These are phyloP conservation scores for Candidula unifasciata DNA, from an alignment of 2,888 invertebrate species.

Conservation along the genomic window DNA sequence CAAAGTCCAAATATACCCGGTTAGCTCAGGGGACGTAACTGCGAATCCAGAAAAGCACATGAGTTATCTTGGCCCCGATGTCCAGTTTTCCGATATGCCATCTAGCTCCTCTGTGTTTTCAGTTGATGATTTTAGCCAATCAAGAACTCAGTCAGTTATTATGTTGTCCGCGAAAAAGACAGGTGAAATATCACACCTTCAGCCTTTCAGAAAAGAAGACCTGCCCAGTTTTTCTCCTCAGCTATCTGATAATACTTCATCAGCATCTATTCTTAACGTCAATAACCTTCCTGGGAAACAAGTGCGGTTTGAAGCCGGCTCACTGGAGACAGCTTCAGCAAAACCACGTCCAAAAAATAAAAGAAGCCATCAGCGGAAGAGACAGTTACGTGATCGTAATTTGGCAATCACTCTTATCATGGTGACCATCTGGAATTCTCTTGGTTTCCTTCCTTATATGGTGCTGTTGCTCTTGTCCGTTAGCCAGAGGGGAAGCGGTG, in stretches of 20 bases:
- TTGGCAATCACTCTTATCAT: slow-evolving; percentile 18
- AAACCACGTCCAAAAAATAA: neutral
- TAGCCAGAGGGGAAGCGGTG: neutral
- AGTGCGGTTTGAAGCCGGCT: neutral
- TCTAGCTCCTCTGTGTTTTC: neutral
- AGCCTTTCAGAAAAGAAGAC: neutral
- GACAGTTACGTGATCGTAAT: neutral
- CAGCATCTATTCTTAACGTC: neutral
- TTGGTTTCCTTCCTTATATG: slow-evolving; percentile 25
- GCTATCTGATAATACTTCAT: neutral
- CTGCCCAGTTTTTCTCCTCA: neutral
- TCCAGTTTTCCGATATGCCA: neutral
- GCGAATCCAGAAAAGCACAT: neutral
- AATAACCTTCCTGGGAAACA: neutral
- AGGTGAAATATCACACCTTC: neutral
- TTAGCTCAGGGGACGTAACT: neutral
- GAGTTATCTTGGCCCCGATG: neutral
- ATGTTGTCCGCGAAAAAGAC: neutral
- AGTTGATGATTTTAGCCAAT: neutral
- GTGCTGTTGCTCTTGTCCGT: neutral
- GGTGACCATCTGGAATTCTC: slow-evolving; percentile 21
- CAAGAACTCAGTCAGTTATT: neutral
- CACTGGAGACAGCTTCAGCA: neutral
- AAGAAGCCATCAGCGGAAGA: neutral
- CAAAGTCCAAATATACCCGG: neutral